Base-by-base conservation (phyloP, 2,797 vertebrate genomes). In the Malacoctenus gilli region DNA sequence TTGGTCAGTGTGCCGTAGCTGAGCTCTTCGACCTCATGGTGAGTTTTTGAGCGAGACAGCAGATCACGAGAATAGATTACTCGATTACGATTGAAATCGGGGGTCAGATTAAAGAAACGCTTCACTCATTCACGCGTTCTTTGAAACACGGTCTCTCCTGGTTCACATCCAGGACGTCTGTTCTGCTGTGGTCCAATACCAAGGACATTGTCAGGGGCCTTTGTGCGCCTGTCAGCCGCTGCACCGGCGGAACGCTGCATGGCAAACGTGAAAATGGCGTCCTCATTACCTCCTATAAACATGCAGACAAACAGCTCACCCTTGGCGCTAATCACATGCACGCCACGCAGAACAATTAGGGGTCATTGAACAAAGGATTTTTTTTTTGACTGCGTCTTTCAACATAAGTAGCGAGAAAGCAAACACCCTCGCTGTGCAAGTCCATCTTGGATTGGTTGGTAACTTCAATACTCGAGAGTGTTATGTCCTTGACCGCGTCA, bases 191-290 rank as follows among this genome's bases (percentile, higher is more conserved):
- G 79, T 82, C 74, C 81, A 75, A 5, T 65, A 82, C 77, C 72
- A 79, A 75, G 52, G 75, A 72, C 25, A 61, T 79, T 87, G 85
- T 87, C 85, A 84, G 56, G 81, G 72, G 73, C 62, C 72, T 89
- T 86, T 86, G 75, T 84, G 76, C 62, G 48, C 30, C 63, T 61
- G 78, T 55, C 75, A 72, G 77, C 52, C 53, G 76, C 61, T 50
- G 58, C 22, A 23, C 62, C 75, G 57, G 62, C 74, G 81, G 84
- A 80, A 73, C 44, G 62, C 57, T 52, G 62, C 66, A 83, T 63
- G 72, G 71, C 70, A 73, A 87, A 80, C 80, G 84, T 62, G 54
- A 49, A 65, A 68, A 80, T 50, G 63, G 78, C 73, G 71, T 75
- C 68, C 59, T 84, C 71, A 83, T 85, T 86, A 88, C 80, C 82